Conservation (phyloP, 2,888 invertebrate genomes). For the Yponomeuta cagnagella region DNA sequence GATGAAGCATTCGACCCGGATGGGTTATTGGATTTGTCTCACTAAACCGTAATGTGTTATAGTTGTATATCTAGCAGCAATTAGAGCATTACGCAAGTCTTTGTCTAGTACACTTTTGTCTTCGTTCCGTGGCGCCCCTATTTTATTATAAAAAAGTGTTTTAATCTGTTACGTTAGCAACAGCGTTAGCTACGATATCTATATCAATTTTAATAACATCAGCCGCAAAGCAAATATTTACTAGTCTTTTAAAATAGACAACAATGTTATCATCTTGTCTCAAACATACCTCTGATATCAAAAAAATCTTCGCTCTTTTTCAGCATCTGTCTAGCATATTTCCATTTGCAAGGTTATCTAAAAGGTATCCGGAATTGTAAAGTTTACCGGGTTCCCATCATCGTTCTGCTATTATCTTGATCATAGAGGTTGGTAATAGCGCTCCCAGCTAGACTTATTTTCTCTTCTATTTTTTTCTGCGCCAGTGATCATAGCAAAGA, state of each 20-base stretch:
- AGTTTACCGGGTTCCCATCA: background rate
- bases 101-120: conserved; percentile 9
- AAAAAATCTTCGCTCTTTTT: background rate
- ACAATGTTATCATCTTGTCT: too few species aligned
- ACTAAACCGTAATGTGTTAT: background rate
- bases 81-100: conserved; percentile 9
- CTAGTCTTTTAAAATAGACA: background rate
- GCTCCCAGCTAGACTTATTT: background rate
- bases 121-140: conserved; percentile 6
- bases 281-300: too few species aligned
- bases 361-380: background rate
- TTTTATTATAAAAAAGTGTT: background rate
- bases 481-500: conserved; percentile 13
- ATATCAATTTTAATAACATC: conserved; percentile 10
- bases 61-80: conserved; percentile 6
- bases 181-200: conserved; percentile 6
- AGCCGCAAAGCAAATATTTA: background rate
- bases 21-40: conserved; percentile 1
- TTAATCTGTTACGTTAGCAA: conserved; percentile 5
- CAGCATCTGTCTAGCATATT: background rate
- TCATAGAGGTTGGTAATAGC: background rate
- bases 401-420: background rate
- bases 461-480: conserved; percentile 6
- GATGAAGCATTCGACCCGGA: conserved; percentile 10
- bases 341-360: background rate